Conservation (phyloP, 2,797 vertebrate genomes). For the Channallabes apus region DNA sequence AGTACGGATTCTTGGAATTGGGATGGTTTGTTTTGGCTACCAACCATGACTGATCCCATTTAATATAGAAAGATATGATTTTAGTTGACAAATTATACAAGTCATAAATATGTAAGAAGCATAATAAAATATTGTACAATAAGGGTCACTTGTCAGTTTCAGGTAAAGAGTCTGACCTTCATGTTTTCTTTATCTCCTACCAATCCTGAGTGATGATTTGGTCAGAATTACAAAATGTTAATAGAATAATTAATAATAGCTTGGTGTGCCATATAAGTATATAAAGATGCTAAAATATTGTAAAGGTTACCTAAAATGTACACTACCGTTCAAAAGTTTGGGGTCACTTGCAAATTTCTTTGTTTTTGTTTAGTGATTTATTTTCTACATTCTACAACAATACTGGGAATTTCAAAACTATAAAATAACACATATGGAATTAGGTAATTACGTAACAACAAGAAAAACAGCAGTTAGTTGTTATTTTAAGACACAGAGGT, state of each 20-base stretch:
- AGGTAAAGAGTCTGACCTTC: not conserved
- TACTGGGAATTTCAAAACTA: too few relatives aligned
- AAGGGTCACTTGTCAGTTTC: not conserved
- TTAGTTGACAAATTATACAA: conserved; percentile 25
- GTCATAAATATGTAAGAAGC: conserved; percentile 18
- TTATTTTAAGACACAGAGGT: too few relatives aligned
- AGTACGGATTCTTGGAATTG: conserved; percentile 48
- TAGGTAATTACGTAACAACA: too few relatives aligned
- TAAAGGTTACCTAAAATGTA: not conserved
- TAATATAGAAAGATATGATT: conserved; percentile 36
- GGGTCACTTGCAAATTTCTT: too few relatives aligned
- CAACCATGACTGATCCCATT: conserved; percentile 41
- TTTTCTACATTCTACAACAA: too few relatives aligned
- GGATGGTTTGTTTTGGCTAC: conserved; percentile 36
- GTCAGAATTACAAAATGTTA: not conserved
- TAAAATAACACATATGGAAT: too few relatives aligned
- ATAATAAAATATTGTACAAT: not conserved
- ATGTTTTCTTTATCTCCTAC: not conserved
- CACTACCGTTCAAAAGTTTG: too few relatives aligned
- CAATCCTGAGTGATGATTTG: not conserved
- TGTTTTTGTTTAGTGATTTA: too few relatives aligned
- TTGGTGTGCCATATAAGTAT: not conserved
- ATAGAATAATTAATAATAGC: not conserved
- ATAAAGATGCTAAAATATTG: not conserved
- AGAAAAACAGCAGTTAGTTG: too few relatives aligned